Base-by-base conservation (phyloP, 2,797 vertebrate species). In the Mallotus villosus region DNA sequence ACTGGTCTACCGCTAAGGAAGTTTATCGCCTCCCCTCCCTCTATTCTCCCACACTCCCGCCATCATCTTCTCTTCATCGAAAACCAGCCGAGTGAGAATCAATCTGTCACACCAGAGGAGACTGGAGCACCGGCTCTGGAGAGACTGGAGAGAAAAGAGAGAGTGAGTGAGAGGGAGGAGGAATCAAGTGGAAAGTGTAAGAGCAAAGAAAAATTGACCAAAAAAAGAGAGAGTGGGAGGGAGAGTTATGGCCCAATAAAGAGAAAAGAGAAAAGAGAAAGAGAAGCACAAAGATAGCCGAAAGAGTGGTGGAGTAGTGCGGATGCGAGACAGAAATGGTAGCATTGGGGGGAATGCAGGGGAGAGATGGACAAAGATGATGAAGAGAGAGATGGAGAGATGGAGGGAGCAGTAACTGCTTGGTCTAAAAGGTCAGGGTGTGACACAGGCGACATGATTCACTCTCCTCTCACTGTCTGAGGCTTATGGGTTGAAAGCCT, bases 371-470 rank as follows among this genome's bases (percentile, higher is more conserved):
- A 67, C 5, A 17, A 16, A 78, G 77, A 82, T 57, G 77, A 82
- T 53, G 63, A 53, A 41, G 66, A 71, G 74, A 29, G 4, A 63
- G 76, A 77, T 72, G 37, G 64, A 24, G 14, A 16, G 22, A 46
- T 37, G 14, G 11, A 51, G 12, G 37, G 27, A 79, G 75, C 70
- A 78, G 85, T 85, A 81, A 73, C 74, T 83, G 74, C 86, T 75
- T 55, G 51, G 51, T 17, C 19, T n/a, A n/a, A 55, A 55, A 55
- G 51, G 51, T 55, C 51, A 55, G 51, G 4, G 19, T n/a, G 51
- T 19, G 51, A 55, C 51, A 55, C 51, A 55, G 37, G 11, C 19
- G 2, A n/a, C 6, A 55, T 19, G 51, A 55, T 55, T 55, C 51
- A 55, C 51, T 55, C 51, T 55, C 17, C 19, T 55, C 51, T 9